A percentile compares a stretch with the other conserved stretches of the same genome.
These are phyloP conservation scores for Leptinotarsa haldemani DNA, from an alignment of 2,888 invertebrate species.

Conservation along the genomic window DNA sequence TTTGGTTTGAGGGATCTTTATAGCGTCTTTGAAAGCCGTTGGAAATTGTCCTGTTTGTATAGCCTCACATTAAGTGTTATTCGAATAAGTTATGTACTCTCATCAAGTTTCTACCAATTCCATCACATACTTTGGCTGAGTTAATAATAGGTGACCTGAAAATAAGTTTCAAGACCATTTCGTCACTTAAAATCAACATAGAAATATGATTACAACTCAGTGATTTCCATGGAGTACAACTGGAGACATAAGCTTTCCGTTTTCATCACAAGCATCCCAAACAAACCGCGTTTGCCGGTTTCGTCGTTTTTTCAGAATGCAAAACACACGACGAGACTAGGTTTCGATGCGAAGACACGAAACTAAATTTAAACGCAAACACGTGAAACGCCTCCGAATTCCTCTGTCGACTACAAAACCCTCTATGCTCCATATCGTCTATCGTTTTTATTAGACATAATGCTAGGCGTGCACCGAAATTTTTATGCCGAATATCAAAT, in stretches of 20 bases:
- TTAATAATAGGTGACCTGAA: not conserved
- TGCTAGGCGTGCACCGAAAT: slow-evolving; percentile 14
- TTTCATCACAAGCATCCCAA: slow-evolving; percentile 8
- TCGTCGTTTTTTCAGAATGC: slow-evolving; percentile 10
- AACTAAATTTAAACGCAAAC: slow-evolving; percentile 39
- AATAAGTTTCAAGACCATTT: not conserved
- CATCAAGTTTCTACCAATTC: too few relatives aligned
- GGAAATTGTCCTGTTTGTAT: too few relatives aligned
- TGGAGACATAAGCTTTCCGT: slow-evolving; percentile 3
- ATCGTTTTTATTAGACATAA: slow-evolving; percentile 32
- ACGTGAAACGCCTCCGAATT: slow-evolving; percentile 39
- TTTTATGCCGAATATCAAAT: slow-evolving; percentile 28
- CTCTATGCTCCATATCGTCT: slow-evolving; percentile 15
- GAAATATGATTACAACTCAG: not conserved
- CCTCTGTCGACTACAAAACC: slow-evolving; percentile 36
- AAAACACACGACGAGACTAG: slow-evolving; percentile 10
- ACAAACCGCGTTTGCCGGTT: not conserved
- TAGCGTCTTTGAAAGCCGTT: too few relatives aligned
- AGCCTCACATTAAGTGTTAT: too few relatives aligned
- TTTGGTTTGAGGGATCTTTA: too few relatives aligned
- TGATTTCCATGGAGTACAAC: not conserved
- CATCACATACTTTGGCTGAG: too few relatives aligned
- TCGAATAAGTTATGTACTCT: too few relatives aligned
- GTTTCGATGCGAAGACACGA: slow-evolving; percentile 27
- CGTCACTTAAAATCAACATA: not conserved